Evolutionary conservation across 1,140 invertebrate genomes (phyloP), one percentile per base, ranked within the genome.

Genomic region (Tetragonula clypearis): DNA sequence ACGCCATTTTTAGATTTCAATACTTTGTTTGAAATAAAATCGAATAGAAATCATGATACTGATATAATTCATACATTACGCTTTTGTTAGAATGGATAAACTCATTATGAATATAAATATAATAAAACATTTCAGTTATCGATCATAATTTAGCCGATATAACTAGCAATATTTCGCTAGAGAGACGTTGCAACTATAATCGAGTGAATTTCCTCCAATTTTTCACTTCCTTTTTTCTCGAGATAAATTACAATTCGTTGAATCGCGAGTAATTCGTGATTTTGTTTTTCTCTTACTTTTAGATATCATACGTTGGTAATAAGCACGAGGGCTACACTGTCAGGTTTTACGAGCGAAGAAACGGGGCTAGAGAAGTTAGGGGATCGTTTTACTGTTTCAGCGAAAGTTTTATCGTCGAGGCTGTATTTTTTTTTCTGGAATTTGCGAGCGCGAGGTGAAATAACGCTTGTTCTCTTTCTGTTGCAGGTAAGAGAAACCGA

Each of bases 401-500:
- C 3, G 3, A 62, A n/a, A 62, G 1, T 62, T 62, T n/a, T 62
- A 62, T 62, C 23, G 23, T 2, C 3, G 60, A 14, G n/a, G 60
- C 2, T 14, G 60, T 62, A n/a, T 62, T 12, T 14, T 15, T 55
- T 62, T 62, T 41, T 41, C 41, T n/a, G 12, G 12, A 62, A 62
- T 62, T 60, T n/a, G 11, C 11, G 23, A 12, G 23, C n/a, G 17
- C 9, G 17, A 12, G 26, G 21, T 75, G 60, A 76, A 14, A 11
- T 17, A 49, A 62, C 26, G 8, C 4, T n/a, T 53, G 30, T n/a
- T 23, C 56, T n/a, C 11, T 12, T 26, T 71, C 8, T 71, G 15
- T 80, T 80, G 17, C 78, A 71, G 78, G 78, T 80, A 56, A 80
- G 78, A 80, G 21, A 12, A 41, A 15, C 3, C 15, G n/a, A 62